These are phyloP conservation scores for Sorex maritimensis DNA, from an alignment of 2,797 vertebrate genomes.

Conservation along the genomic window DNA sequence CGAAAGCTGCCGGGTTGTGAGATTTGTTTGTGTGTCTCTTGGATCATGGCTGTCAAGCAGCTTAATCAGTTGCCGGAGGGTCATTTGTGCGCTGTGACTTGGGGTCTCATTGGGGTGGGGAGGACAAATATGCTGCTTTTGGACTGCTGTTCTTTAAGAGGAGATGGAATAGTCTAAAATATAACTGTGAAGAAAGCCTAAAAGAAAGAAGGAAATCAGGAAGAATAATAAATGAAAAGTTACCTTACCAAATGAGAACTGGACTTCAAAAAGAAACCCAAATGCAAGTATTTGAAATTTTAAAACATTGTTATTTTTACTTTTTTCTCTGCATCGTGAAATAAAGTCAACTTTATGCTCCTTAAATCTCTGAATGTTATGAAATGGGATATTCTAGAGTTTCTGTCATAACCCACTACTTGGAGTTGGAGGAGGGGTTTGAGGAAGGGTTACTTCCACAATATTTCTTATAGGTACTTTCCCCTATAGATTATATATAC, in stretches of 20 bases:
- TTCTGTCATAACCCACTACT: neutral
- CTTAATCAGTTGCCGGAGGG: too few relatives aligned
- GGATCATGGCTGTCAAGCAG: too few relatives aligned
- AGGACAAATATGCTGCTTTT: neutral
- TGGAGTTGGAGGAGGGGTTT: neutral
- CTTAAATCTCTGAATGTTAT: slow-evolving; percentile 36
- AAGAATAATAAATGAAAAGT: neutral
- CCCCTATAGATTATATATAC: neutral
- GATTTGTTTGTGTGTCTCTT: too few relatives aligned
- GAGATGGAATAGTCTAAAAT: neutral
- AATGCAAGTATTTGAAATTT: slow-evolving; percentile 38
- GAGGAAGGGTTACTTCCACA: neutral
- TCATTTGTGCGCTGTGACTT: too few relatives aligned
- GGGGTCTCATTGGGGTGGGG: too few relatives aligned
- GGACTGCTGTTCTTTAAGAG: too few relatives aligned
- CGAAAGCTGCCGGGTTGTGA: too few relatives aligned
- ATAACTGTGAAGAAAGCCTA: neutral
- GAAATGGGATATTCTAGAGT: neutral
- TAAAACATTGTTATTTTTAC: neutral
- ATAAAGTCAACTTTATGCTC: neutral
- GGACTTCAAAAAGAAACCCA: neutral
- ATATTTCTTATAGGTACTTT: slow-evolving; percentile 57
- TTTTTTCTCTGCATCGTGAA: slow-evolving; percentile 22
- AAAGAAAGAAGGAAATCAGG: neutral
- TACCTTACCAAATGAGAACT: slow-evolving; percentile 1